Base-by-base conservation (phyloP, 2,113 vertebrate species). In the Proteles cristata region DNA sequence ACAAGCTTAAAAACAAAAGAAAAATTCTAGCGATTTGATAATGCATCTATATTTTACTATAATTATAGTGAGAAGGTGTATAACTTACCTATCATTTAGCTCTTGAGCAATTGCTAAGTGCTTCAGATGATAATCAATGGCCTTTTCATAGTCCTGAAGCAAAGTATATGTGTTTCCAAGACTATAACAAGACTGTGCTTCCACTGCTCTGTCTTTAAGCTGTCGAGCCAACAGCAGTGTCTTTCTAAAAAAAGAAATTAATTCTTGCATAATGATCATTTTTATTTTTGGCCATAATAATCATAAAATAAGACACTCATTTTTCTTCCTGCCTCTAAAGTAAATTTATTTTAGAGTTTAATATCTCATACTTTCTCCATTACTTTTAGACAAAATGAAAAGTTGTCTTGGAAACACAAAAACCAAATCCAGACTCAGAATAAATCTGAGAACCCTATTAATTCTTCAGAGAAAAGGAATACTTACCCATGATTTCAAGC, bases 101-200 rank as follows among this genome's bases (percentile, higher is more conserved):
- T 99, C 99, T 97, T 99, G 99, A 94, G 99, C 99, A 77, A 99
- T 99, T 97, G 99, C 99, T 71, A 99, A 99, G 97, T 99, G 99
- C 97, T 99, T 99, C 88, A 99, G 98, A 61, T 99, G 99, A 98
- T 99, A 99, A 96, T 99, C 99, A 58, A 99, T 99, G 71, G 99
- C 99, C 97, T 99, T 99, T 97, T 99, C 99, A 11, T 99, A 99
- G 98, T 99, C 99, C 85, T 99, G 99, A 31, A 99, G 99, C 69
- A 99, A 98, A 0, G 99, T 99, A 96, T 99, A 99, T 0, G 99
- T 99, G 98, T 99, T 99, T 3, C 99, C 99, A 26, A 99, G 99
- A 93, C 99, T 99, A 97, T 99, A 99, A 97, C 99, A 99, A 90
- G 99, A 99, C 98, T 99, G 99, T 0, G 99, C 99, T 98, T 99